Conservation (phyloP, 2,113 vertebrate species). For the Recurvirostra avosetta region DNA sequence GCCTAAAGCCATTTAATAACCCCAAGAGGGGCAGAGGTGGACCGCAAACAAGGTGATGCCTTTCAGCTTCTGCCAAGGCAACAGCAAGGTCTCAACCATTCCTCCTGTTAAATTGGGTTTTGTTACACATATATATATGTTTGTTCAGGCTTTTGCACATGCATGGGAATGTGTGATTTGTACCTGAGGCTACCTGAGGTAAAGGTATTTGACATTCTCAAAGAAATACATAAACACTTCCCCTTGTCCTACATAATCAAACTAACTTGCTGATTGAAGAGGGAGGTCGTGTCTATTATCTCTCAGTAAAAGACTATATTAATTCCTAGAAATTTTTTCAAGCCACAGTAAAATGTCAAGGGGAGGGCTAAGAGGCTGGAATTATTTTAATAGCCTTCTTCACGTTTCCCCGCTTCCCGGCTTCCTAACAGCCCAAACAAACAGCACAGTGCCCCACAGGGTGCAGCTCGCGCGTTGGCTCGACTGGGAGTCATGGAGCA, state of each 20-base stretch:
- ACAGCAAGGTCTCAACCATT: not conserved
- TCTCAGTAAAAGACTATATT: not conserved
- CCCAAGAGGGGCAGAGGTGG: not conserved
- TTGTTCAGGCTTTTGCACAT: not conserved
- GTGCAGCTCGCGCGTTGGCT: not conserved
- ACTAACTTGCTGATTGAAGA: not conserved
- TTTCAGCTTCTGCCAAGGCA: not conserved
- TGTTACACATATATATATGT: not conserved
- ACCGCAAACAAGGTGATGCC: not conserved
- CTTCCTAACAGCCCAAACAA: not conserved
- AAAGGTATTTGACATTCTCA: not conserved
- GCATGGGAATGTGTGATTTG: not conserved
- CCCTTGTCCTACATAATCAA: not conserved
- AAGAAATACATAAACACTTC: not conserved
- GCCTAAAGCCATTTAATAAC: not conserved
- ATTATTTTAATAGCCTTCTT: not conserved
- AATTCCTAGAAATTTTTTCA: not conserved
- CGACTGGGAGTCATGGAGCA: not conserved
- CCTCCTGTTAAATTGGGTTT: not conserved
- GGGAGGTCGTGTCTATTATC: not conserved
- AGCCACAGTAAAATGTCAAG: not conserved
- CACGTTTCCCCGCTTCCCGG: not conserved
- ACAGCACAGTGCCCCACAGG: not conserved
- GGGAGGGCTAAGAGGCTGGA: not conserved
- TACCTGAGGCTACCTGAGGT: not conserved